A percentile compares a stretch with the other conserved stretches of the same genome.
Conservation (phyloP, 1,140 invertebrate species). For the Lordiphosa stackelbergi region DNA sequence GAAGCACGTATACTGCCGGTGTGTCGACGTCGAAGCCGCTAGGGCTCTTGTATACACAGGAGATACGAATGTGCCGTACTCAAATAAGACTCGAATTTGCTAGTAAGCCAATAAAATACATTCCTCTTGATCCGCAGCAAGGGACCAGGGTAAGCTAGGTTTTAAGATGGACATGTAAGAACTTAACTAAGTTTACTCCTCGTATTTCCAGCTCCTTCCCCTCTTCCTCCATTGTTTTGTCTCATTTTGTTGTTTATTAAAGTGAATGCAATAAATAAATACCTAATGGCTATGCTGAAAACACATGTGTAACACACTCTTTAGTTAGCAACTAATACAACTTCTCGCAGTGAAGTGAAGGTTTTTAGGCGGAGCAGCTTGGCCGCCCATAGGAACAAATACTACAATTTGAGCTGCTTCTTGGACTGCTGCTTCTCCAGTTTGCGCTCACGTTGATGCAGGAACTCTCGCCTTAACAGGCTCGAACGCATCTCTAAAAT, state of each 20-base stretch:
- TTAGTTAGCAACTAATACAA: slow-evolving; percentile 74
- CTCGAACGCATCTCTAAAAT: slow-evolving; percentile 90
- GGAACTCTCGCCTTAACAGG: slow-evolving; percentile 86
- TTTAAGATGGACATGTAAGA: too few species aligned
- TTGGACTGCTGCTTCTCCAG: slow-evolving; percentile 77
- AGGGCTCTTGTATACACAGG: too few species aligned
- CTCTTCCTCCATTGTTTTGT: background rate
- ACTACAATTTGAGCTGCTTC: slow-evolving; percentile 73
- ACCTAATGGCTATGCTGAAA: slow-evolving; percentile 39
- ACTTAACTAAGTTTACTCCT: too few species aligned
- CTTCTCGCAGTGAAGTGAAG: slow-evolving; percentile 36
- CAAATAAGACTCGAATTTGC: too few species aligned
- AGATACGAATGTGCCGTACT: too few species aligned
- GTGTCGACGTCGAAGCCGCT: too few species aligned
- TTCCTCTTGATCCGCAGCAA: too few species aligned
- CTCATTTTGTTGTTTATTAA: slow-evolving; percentile 45
- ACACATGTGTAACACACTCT: slow-evolving; percentile 66
- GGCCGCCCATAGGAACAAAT: slow-evolving; percentile 62
- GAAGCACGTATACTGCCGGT: too few species aligned
- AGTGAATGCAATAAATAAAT: slow-evolving; percentile 69
- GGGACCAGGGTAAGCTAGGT: too few species aligned
- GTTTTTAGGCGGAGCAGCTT: slow-evolving; percentile 8
- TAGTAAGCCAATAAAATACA: too few species aligned
- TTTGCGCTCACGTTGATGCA: slow-evolving; percentile 81
- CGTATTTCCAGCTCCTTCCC: too few species aligned